Conservation (phyloP, 2,888 invertebrate genomes). For the Kryphioiulus occultus region DNA sequence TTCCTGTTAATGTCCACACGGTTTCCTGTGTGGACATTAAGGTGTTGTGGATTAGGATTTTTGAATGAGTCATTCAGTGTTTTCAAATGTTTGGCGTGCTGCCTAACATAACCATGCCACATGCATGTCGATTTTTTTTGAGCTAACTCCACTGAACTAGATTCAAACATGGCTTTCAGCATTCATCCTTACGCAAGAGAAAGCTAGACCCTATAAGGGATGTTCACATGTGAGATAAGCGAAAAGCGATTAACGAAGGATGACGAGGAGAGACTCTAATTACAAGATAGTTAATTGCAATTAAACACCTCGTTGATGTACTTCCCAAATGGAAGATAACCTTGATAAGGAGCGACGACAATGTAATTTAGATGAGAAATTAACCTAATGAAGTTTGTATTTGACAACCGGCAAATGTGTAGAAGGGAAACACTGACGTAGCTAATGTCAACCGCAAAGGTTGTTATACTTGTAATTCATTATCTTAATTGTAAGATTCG, state of each 20-base stretch:
- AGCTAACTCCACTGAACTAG: too few relatives aligned
- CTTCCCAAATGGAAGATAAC: neutral
- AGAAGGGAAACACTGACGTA: too few relatives aligned
- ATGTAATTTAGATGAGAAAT: neutral
- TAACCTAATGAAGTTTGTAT: neutral
- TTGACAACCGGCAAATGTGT: neutral
- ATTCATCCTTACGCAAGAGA: too few relatives aligned
- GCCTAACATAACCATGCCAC: neutral
- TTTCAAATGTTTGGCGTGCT: neutral
- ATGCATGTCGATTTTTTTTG: neutral
- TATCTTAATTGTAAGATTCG: too few relatives aligned
- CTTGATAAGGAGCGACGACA: neutral
- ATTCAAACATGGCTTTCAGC: too few relatives aligned
- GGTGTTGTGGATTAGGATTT: neutral
- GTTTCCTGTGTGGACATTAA: neutral
- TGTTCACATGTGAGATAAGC: neutral
- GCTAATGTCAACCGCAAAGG: too few relatives aligned
- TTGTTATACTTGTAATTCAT: too few relatives aligned
- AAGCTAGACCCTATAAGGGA: neutral
- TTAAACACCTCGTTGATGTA: neutral
- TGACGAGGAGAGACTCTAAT: neutral
- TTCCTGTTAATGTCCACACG: too few relatives aligned
- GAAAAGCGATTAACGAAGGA: neutral
- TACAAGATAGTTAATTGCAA: neutral
- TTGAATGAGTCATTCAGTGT: neutral